phyloP scores from a whole-genome alignment of 1,140 invertebrate genomes.

The Coptotermes formosanus region DNA sequence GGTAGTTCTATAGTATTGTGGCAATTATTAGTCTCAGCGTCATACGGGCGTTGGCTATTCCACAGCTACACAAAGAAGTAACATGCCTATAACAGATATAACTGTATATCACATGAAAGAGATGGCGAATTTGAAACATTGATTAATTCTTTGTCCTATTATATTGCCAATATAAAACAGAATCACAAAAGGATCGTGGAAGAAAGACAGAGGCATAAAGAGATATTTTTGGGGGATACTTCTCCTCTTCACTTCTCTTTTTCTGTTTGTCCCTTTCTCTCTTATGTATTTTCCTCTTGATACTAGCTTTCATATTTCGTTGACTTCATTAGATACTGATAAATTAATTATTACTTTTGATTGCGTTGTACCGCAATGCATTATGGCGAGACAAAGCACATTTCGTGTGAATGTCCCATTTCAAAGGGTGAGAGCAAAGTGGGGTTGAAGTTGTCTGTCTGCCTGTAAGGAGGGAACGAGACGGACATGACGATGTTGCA shows the following conservation, averaged over 20 bases:
- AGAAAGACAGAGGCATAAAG: neutral
- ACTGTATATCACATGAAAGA: neutral
- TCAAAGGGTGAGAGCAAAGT: conserved; percentile 15
- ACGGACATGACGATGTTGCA: neutral
- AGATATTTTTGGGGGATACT: conserved; percentile 20
- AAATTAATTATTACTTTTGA: conserved; percentile 40
- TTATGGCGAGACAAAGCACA: conserved; percentile 6
- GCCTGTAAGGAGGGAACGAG: neutral
- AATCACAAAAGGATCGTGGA: neutral
- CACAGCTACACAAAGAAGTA: neutral
- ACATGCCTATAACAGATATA: neutral
- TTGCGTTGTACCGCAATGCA: conserved; percentile 33
- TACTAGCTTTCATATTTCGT: conserved; percentile 32
- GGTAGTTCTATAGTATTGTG: neutral
- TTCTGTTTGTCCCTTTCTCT: conserved; percentile 18
- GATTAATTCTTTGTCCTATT: conserved; percentile 26
- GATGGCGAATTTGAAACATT: neutral
- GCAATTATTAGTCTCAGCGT: neutral
- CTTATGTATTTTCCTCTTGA: neutral
- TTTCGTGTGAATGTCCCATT: neutral
- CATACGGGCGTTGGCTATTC: neutral
- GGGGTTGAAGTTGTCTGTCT: neutral
- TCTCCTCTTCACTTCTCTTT: neutral
- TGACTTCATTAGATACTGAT: conserved; percentile 38
- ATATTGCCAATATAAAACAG: conserved; percentile 21